These are phyloP conservation scores for Brevimyrus niger DNA, from an alignment of 2,113 vertebrate genomes.

Conservation along the genomic window DNA sequence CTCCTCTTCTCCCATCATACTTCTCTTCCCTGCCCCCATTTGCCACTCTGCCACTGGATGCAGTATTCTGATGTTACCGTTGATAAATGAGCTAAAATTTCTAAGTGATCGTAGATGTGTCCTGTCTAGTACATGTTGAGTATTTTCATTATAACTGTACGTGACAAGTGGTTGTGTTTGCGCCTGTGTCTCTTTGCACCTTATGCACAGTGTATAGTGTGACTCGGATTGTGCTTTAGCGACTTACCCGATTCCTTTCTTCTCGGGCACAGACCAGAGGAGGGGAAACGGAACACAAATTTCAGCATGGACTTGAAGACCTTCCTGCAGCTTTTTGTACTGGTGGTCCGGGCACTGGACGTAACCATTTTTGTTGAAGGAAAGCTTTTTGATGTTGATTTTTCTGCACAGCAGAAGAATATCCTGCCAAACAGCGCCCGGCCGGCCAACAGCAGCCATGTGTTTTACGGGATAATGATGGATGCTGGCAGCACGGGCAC, in stretches of 20 bases:
- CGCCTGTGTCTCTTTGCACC: not conserved
- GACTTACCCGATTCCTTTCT: not conserved
- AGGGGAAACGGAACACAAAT: not conserved
- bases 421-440: constrained; percentile 66
- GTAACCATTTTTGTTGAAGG: constrained; percentile 39
- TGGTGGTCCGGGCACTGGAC: constrained; percentile 37
- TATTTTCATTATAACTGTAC: not conserved
- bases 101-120: not conserved
- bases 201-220: not conserved
- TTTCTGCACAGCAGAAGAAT: constrained; percentile 54
- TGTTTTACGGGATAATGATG: constrained; percentile 91
- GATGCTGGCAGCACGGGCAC: constrained; percentile 97
- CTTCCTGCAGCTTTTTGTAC: constrained; percentile 33
- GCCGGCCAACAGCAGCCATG: constrained; percentile 66
- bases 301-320: constrained; percentile 39
- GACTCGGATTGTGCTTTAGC: constrained; percentile 19
- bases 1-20: not conserved
- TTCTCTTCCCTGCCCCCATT: not conserved
- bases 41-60: not conserved
- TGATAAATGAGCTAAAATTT: not conserved
- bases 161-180: constrained; percentile 5
- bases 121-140: not conserved
- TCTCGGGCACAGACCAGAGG: not conserved
- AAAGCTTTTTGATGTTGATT: constrained; percentile 30
- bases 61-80: not conserved